Evolutionary conservation across 2,888 invertebrate genomes (phyloP).

Genomic region (Pomacea canaliculata): DNA sequence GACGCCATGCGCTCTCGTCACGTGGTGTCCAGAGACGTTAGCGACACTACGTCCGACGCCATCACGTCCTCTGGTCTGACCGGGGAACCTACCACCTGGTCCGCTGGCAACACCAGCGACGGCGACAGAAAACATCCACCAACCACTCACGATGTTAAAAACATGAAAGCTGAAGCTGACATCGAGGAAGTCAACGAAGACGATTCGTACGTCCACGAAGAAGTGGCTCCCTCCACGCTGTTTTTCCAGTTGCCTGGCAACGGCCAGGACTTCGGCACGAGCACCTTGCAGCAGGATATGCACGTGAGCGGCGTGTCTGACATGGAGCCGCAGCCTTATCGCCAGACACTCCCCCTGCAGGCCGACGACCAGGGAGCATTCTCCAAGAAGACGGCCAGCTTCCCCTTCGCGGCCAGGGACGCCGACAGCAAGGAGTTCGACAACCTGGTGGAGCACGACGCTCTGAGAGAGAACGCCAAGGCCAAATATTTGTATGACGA

Average conservation of each 20-base stretch:
- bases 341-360: not conserved
- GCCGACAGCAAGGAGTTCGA: not conserved
- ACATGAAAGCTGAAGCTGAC: not conserved
- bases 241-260: not conserved
- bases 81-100: not conserved
- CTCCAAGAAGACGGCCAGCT: not conserved
- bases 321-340: not conserved
- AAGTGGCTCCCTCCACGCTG: not conserved
- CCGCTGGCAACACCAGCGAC: not conserved
- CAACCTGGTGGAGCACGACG: not conserved
- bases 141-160: not conserved
- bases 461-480: not conserved
- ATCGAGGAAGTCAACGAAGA: not conserved
- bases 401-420: not conserved
- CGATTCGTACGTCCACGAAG: too few species aligned
- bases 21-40: slow-evolving; percentile 13
- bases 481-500: not conserved
- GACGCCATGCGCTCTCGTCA: slow-evolving; percentile 20
- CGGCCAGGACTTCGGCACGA: not conserved
- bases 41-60: not conserved
- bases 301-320: not conserved
- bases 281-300: not conserved
- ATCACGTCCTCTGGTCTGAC: too few species aligned
- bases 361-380: not conserved
- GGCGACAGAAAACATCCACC: not conserved